Base-by-base conservation (phyloP, 2,888 invertebrate genomes). In the Homarus gammarus region DNA sequence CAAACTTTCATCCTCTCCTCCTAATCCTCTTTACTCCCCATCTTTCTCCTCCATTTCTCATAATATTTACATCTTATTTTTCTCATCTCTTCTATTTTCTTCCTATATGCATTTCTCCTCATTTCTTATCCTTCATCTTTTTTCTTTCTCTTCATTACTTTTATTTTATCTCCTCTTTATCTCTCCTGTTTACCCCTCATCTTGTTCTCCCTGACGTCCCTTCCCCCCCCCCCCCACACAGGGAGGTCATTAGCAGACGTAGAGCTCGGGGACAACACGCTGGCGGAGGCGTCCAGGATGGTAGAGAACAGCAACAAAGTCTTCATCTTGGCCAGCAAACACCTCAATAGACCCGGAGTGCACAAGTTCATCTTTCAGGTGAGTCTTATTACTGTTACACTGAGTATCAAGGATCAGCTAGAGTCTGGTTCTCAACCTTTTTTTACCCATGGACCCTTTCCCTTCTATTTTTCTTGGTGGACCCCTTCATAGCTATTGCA, bases 361-460 rank as follows among this genome's bases (percentile, higher is more conserved):
- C 87, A 79, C 38, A 87, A 72, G 36, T 81, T 56, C n/a, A 38
- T 87, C 72, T 87, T 79, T 79, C 87, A 87, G 72, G 87, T 87
- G n/a, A n/a, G n/a, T n/a, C n/a, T n/a, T n/a, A n/a, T n/a, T 72
- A 72, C 1, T n/a, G 27, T 15, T 72, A 31, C n/a, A 31, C 27
- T 27, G n/a, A 72, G n/a, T 72, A n/a, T n/a, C n/a, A 73, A 8
- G 33, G 27, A 22, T 18, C 49, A 49, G 27, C 10, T 22, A 79
- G 3, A 22, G n/a, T n/a, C n/a, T n/a, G n/a, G n/a, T n/a, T n/a
- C n/a, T n/a, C n/a, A n/a, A n/a, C n/a, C n/a, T n/a, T n/a, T n/a
- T n/a, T n/a, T n/a, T n/a, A n/a, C n/a, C n/a, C n/a, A n/a, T n/a
- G n/a, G n/a, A n/a, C n/a, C n/a, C n/a, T n/a, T n/a, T n/a, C n/a